Base-by-base conservation (phyloP, 2,888 invertebrate genomes). In the Trissoscelio sp. region DNA sequence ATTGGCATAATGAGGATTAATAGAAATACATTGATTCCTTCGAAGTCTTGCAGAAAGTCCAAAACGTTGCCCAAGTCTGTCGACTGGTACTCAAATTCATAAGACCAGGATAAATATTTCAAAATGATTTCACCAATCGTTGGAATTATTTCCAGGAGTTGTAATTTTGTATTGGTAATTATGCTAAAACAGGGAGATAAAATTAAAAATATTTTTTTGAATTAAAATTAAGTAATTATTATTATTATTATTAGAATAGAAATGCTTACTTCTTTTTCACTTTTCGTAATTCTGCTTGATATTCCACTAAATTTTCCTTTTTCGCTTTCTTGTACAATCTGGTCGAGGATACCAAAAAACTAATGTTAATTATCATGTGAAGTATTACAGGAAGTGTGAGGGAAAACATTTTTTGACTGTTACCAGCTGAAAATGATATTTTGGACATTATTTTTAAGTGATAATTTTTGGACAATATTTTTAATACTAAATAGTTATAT, bases 381-480 rank as follows among this genome's bases (percentile, higher is more conserved):
- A 64, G 22, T 34, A 64, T 6, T 11, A 16, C 16, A 20, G 48
- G 64, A 48, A 64, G 0, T 11, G 28, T 28, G n/a, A 48, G 48
- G n/a, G 37, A 48, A 48, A 46, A 31, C 12, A 31, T 64, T 48
- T 31, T 64, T 18, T 18, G 22, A 37, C 14, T 34, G 28, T 48
- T 64, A 20, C 64, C 64, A 22, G 20, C 64, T 64, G 42, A 7
- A 62, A 62, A 20, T 5, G n/a, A n/a, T n/a, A n/a, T n/a, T n/a
- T n/a, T n/a, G n/a, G n/a, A n/a, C n/a, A n/a, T n/a, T n/a, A n/a
- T n/a, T n/a, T n/a, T n/a, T n/a, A n/a, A n/a, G n/a, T n/a, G n/a
- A n/a, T n/a, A n/a, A n/a, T n/a, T n/a, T n/a, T n/a, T n/a, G n/a
- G n/a, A n/a, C n/a, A n/a, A n/a, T n/a, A n/a, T n/a, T n/a, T n/a